Conservation (phyloP, 2,888 invertebrate species). For the Hemaris fuciformis region DNA sequence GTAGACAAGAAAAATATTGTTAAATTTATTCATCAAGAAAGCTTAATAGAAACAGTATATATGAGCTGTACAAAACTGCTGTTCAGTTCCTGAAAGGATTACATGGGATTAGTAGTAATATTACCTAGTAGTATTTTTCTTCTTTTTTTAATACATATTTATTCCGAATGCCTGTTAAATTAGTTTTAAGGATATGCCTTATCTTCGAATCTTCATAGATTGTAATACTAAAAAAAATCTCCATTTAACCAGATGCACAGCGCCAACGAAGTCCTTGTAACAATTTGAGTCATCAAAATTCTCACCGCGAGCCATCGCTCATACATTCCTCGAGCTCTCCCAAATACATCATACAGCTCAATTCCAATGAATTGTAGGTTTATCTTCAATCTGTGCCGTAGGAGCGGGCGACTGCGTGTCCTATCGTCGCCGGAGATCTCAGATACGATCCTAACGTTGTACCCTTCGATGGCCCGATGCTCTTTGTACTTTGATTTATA, state of each 20-base stretch:
- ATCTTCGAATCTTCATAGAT: too few species aligned
- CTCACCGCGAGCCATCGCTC: not conserved
- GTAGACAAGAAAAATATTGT: too few species aligned
- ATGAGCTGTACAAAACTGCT: too few species aligned
- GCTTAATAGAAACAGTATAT: too few species aligned
- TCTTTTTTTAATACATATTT: too few species aligned
- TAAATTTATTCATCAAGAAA: too few species aligned
- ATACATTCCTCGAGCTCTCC: not conserved
- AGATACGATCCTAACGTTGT: conserved; percentile 30
- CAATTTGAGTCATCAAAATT: not conserved
- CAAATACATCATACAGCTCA: conserved; percentile 8
- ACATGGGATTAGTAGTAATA: too few species aligned
- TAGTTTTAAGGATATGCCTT: too few species aligned
- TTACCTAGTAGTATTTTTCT: too few species aligned
- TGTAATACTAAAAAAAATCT: not conserved
- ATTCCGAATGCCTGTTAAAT: too few species aligned
- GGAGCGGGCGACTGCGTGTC: conserved; percentile 36
- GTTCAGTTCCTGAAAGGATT: too few species aligned
- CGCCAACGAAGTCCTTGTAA: not conserved
- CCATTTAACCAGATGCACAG: not conserved
- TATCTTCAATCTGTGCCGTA: conserved; percentile 25
- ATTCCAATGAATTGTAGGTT: conserved; percentile 6
- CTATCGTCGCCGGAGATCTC: conserved; percentile 40
- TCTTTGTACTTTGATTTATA: not conserved
- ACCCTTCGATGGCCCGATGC: not conserved